A percentile compares a stretch with the other conserved stretches of the same genome.
Conservation (phyloP, 2,113 vertebrate species). For the Protobothrops flavoviridis region DNA sequence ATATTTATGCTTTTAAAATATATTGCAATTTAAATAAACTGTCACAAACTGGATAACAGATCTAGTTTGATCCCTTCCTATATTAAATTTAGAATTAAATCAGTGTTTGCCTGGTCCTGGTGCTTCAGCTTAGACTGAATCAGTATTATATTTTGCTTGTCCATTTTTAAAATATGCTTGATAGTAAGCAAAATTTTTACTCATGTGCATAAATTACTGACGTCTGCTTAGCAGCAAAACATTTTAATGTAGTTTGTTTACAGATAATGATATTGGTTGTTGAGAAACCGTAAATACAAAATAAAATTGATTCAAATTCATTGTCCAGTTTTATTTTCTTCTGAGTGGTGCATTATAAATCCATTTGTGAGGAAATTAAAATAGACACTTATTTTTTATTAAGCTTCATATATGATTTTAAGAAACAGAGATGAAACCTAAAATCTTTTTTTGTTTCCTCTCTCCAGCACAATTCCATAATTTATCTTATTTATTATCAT, state of each 20-base stretch:
- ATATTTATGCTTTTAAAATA: slow-evolving; percentile 69
- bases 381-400: slow-evolving; percentile 27
- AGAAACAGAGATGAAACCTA: not conserved
- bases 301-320: slow-evolving; percentile 74
- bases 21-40: slow-evolving; percentile 71
- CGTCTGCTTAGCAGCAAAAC: slow-evolving; percentile 68
- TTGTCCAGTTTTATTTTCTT: slow-evolving; percentile 49
- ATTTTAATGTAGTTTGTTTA: slow-evolving; percentile 67
- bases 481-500: not conserved
- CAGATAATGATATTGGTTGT: slow-evolving; percentile 65
- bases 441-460: slow-evolving; percentile 16
- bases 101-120: slow-evolving; percentile 70
- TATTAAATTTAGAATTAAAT: slow-evolving; percentile 63
- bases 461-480: not conserved
- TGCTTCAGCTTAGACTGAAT: slow-evolving; percentile 73
- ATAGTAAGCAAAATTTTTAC: slow-evolving; percentile 63
- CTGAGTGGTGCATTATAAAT: slow-evolving; percentile 31
- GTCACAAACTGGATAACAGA: slow-evolving; percentile 74
- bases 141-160: slow-evolving; percentile 75
- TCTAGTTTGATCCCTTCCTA: slow-evolving; percentile 61
- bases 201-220: slow-evolving; percentile 64
- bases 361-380: slow-evolving; percentile 25
- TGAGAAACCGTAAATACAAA: slow-evolving; percentile 72
- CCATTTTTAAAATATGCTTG: slow-evolving; percentile 52
- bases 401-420: slow-evolving; percentile 18